Evolutionary conservation across 2,113 vertebrate species (phyloP), one percentile per base, ranked within the genome.

Genomic region (Amia ocellicauda): DNA sequence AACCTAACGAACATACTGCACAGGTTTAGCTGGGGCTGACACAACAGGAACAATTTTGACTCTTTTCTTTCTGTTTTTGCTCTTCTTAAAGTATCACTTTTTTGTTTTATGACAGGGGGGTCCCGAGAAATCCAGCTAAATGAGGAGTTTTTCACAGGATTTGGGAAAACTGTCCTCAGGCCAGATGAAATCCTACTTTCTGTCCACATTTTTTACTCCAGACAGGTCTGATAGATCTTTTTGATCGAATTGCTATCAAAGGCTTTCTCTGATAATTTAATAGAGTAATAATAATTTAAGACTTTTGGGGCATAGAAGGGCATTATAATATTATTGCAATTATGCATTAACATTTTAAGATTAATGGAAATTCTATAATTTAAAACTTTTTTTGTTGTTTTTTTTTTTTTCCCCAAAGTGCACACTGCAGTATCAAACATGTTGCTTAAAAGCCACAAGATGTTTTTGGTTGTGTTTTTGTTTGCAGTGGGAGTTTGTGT

Each of bases 101-200:
- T 42, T 27, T 22, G n/a, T 24, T 26, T 9, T 20, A n/a, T n/a
- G n/a, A n/a, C 22, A 74, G 72, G 24, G 31, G 72, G 70, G 3
- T 26, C 53, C 7, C 64, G 80, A 36, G 76, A 81, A 66, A 74
- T 92, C 62, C 74, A 69, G 60, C 2, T 88, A 57, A 73, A 75
- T 10, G 81, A 85, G 28, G 70, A 85, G n/a, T 91, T 93, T 78
- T 86, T 78, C 29, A 41, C 62, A 60, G 81, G 70, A 55, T 56
- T 73, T 69, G 72, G 74, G n/a, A 67, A 67, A 42, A 81, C 79
- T 3, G 69, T 72, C 40, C 74, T 92, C 54, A 64, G 27, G 41
- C 78, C 86, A 51, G 85, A 89, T 61, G 91, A 91, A 69, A 31
- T 92, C 58, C 74, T 92, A 53, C 29, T 90, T 10, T 89, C 89